Conservation (phyloP, 2,888 invertebrate species). For the Pristionchus mayeri region DNA sequence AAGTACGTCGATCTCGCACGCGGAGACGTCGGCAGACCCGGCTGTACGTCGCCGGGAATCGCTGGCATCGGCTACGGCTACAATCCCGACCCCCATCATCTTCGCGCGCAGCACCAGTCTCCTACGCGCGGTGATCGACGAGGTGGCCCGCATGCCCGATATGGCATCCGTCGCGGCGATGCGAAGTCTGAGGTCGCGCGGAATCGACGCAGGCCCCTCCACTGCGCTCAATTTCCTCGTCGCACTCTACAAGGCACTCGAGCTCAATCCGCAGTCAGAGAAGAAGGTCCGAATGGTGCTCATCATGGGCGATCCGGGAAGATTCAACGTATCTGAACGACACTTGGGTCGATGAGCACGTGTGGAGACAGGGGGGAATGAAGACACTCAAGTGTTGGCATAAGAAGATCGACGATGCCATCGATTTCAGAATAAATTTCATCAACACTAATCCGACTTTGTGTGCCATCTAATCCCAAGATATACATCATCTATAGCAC, state of each 20-base stretch:
- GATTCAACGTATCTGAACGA: slow-evolving; percentile 61
- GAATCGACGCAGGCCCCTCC: slow-evolving; percentile 60
- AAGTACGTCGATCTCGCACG: slow-evolving; percentile 36
- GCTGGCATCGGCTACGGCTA: slow-evolving; percentile 72
- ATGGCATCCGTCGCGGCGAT: slow-evolving; percentile 69
- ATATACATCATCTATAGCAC: too few species aligned
- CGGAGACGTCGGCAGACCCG: background rate
- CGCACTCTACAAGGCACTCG: slow-evolving; percentile 58
- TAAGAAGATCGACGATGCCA: background rate
- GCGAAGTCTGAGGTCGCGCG: too few species aligned
- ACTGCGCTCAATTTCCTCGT: slow-evolving; percentile 66
- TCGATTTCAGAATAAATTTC: too few species aligned
- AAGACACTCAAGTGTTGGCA: slow-evolving; percentile 60
- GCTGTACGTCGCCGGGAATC: slow-evolving; percentile 68
- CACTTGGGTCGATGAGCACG: slow-evolving; percentile 59
- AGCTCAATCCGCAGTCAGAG: too few species aligned
- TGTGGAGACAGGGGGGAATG: slow-evolving; percentile 57
- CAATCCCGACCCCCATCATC: slow-evolving; percentile 59
- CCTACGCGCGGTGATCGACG: slow-evolving; percentile 65
- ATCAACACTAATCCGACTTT: too few species aligned
- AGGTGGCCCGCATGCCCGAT: slow-evolving; percentile 70
- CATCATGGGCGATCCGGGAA: slow-evolving; percentile 60
- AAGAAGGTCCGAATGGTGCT: slow-evolving; percentile 54
- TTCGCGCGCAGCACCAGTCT: slow-evolving; percentile 66
- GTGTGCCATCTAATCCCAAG: too few species aligned